These are phyloP conservation scores for Phengaris alcon DNA, from an alignment of 2,888 invertebrate species.

Conservation along the genomic window DNA sequence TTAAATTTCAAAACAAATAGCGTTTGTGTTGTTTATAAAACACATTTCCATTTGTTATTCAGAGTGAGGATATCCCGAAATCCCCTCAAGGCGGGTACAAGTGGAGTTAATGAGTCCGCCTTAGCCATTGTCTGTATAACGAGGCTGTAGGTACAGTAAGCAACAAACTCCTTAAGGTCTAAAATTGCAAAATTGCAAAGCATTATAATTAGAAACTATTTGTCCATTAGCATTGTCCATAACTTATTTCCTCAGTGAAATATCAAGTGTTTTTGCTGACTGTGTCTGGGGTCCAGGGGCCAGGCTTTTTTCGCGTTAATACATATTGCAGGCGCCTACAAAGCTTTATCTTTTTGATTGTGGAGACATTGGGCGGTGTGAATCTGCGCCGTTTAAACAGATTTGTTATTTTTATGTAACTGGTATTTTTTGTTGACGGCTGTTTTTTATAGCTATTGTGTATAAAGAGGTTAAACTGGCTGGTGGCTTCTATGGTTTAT, in stretches of 20 bases:
- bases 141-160: neutral
- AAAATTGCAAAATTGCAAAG: no score
- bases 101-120: conserved; percentile 13
- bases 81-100: conserved; percentile 13
- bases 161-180: neutral
- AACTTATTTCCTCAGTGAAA: neutral
- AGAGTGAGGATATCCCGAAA: neutral
- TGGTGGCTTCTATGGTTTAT: neutral
- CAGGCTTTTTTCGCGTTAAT: conserved; percentile 7
- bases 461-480: neutral
- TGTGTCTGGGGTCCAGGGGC: neutral
- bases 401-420: neutral
- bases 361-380: neutral
- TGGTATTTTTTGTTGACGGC: neutral
- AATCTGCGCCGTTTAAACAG: neutral
- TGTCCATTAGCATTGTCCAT: no score
- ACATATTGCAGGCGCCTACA: conserved; percentile 5
- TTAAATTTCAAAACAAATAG: neutral
- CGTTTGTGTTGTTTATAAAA: conserved; percentile 1
- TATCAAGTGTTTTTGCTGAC: neutral
- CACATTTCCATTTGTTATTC: conserved; percentile 7
- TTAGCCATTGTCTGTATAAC: conserved; percentile 9
- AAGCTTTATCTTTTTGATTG: conserved; percentile 20
- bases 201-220: no score
- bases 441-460: neutral